These are phyloP conservation scores for Esperia sulphurella DNA, from an alignment of 2,888 invertebrate species.

Conservation along the genomic window DNA sequence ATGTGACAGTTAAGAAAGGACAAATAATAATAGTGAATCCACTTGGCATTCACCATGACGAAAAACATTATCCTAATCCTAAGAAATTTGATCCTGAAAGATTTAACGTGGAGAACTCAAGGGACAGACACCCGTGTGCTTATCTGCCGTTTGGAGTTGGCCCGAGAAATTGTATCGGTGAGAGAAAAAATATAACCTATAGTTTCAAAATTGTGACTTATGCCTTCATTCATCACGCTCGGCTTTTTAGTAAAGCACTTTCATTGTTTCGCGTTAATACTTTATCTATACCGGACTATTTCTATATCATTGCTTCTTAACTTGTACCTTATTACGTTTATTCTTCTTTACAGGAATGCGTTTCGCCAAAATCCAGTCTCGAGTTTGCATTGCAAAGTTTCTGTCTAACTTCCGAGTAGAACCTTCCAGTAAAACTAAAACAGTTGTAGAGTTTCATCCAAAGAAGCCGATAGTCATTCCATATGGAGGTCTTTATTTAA, in stretches of 20 bases:
- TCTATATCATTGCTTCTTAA: neutral
- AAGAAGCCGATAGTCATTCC: neutral
- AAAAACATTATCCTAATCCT: constrained; percentile 39
- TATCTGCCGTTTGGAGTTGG: constrained; percentile 23
- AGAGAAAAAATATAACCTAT: neutral
- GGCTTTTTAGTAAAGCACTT: too few species aligned
- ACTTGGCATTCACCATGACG: constrained; percentile 45
- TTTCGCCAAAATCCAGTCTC: constrained; percentile 39
- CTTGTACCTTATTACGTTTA: too few species aligned
- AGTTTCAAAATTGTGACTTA: too few species aligned
- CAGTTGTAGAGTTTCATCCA: neutral
- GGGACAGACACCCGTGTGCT: constrained; percentile 14
- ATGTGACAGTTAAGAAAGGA: constrained; percentile 33
- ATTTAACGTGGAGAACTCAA: constrained; percentile 23
- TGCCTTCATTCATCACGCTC: too few species aligned
- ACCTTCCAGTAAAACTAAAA: constrained; percentile 29
- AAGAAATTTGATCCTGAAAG: constrained; percentile 32
- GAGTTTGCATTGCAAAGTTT: constrained; percentile 32
- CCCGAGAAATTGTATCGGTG: constrained; percentile 22
- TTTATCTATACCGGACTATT: too few species aligned
- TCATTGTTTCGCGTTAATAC: too few species aligned
- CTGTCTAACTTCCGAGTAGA: constrained; percentile 35
- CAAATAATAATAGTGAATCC: constrained; percentile 32
- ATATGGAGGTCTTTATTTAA: neutral
- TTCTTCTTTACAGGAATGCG: constrained; percentile 32